Conservation (phyloP, 2,113 vertebrate species). For the Labeo catla region DNA sequence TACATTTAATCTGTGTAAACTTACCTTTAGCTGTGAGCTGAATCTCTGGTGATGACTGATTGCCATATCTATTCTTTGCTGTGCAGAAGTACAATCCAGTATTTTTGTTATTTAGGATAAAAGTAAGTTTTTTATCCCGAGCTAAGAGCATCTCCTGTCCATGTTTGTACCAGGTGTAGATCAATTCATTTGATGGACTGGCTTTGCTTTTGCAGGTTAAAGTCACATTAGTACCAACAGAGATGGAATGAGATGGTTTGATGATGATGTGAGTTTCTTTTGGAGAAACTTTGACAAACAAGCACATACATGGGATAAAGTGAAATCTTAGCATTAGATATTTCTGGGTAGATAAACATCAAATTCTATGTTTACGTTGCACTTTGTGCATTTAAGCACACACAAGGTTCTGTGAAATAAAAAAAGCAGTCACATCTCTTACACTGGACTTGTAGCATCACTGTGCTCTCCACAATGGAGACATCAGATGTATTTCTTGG, state of each 20-base stretch:
- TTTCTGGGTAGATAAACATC: too few species aligned
- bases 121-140: too few species aligned
- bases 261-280: not conserved
- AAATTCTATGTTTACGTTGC: too few species aligned
- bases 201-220: not conserved
- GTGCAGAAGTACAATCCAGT: too few species aligned
- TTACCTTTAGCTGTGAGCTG: too few species aligned
- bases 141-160: too few species aligned
- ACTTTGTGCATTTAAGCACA: not conserved
- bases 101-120: too few species aligned
- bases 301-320: not conserved
- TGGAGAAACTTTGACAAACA: not conserved
- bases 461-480: not conserved
- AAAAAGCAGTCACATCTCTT: not conserved
- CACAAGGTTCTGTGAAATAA: not conserved
- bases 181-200: too few species aligned
- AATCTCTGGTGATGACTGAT: not conserved
- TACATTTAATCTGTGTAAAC: too few species aligned
- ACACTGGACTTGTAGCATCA: not conserved
- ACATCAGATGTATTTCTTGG: too few species aligned
- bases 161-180: not conserved
- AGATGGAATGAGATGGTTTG: not conserved
- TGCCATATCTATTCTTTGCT: not conserved
- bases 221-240: constrained; percentile 1
- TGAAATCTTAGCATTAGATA: not conserved